These are phyloP conservation scores for Ondatra zibethicus DNA, from an alignment of 2,113 vertebrate species.

Conservation along the genomic window DNA sequence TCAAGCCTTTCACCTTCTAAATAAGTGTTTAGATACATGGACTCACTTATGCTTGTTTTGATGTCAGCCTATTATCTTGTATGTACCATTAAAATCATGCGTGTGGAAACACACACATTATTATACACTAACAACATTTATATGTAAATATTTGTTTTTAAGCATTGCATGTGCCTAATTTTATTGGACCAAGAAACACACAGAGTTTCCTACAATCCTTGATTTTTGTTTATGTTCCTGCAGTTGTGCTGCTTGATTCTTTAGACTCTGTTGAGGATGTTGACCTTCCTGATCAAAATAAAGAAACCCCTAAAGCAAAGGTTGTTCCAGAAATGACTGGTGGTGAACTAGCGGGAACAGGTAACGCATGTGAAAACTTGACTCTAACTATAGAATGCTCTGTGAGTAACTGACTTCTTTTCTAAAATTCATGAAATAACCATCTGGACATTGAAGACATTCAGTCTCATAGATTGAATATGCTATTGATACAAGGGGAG, in stretches of 20 bases:
- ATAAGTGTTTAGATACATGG: neutral
- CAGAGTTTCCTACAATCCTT: neutral
- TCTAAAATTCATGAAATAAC: neutral
- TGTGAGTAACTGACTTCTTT: neutral
- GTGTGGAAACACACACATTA: too few species aligned
- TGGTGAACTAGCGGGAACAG: slow-evolving; percentile 82
- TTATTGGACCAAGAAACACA: neutral
- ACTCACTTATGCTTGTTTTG: neutral
- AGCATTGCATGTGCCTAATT: neutral
- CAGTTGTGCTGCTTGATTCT: slow-evolving; percentile 92
- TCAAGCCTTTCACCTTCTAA: neutral
- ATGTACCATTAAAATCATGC: neutral
- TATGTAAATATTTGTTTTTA: slow-evolving; percentile 34
- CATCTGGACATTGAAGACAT: slow-evolving; percentile 6
- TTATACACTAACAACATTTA: neutral
- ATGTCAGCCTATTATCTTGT: neutral
- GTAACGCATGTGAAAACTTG: slow-evolving; percentile 74
- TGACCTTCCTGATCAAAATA: slow-evolving; percentile 56
- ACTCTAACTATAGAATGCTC: neutral
- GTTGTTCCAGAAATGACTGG: slow-evolving; percentile 68
- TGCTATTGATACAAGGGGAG: neutral
- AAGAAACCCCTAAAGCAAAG: slow-evolving; percentile 50
- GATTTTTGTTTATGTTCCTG: slow-evolving; percentile 58
- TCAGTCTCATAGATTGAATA: neutral
- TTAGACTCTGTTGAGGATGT: slow-evolving; percentile 89